Evolutionary conservation across 2,888 invertebrate genomes (phyloP).

Genomic region (Spisula solida): DNA sequence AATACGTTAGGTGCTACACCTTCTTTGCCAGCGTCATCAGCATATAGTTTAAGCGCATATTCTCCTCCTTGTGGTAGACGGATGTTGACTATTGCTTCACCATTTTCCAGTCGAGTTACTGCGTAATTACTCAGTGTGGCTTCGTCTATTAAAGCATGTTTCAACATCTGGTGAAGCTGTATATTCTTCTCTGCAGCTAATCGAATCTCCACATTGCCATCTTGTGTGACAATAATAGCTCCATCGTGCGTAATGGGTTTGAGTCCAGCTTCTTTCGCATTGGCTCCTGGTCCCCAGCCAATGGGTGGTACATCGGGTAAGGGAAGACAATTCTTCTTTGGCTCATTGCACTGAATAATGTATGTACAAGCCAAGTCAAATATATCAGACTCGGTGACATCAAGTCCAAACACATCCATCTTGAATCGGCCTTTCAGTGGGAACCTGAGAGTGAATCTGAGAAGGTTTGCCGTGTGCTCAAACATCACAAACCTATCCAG

Average conservation of each 20-base stretch:
- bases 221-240: conserved; percentile 82
- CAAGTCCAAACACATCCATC: conserved; percentile 85
- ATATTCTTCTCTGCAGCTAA: conserved; percentile 80
- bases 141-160: conserved; percentile 82
- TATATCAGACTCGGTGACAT: conserved; percentile 79
- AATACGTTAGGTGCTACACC: conserved; percentile 84
- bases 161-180: conserved; percentile 82
- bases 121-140: conserved; percentile 83
- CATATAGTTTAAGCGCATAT: conserved; percentile 84
- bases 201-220: conserved; percentile 83
- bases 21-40: conserved; percentile 80
- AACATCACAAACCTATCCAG: conserved; percentile 85
- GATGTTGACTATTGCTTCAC: conserved; percentile 82
- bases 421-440: conserved; percentile 84
- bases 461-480: conserved; percentile 79
- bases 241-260: conserved; percentile 82
- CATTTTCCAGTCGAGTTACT: conserved; percentile 80
- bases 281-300: conserved; percentile 85
- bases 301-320: conserved; percentile 85
- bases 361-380: conserved; percentile 86
- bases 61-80: conserved; percentile 84
- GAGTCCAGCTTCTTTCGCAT: conserved; percentile 82
- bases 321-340: conserved; percentile 81
- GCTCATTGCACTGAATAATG: conserved; percentile 81
- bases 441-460: conserved; percentile 81